Base-by-base conservation (phyloP, 2,888 invertebrate genomes). In the Nasonovia ribisnigri region DNA sequence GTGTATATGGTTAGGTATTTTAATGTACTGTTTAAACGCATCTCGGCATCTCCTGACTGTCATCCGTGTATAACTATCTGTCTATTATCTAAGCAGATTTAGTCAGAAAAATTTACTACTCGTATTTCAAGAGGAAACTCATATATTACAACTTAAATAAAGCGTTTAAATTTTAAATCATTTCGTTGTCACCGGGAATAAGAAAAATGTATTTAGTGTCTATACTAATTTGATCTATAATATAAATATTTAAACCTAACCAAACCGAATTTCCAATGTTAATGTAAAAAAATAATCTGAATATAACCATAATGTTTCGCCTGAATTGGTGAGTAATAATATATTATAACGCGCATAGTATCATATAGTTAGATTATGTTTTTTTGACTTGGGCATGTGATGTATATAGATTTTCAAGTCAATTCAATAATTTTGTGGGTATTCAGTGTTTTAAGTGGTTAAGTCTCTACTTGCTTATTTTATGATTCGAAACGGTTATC, bases 401-500 rank as follows among this genome's bases (percentile, higher is more conserved):
- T 43, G 29, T 43, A 29, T 43, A 43, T 84, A 29, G 29, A 57
- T 60, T 89, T 43, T 57, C 46, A n/a, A 60, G 43, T 16, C n/a
- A n/a, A 89, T 89, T 60, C 46, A 46, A 67, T 36, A 36, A 90
- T 48, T 90, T 48, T 36, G 10, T n/a, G n/a, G 67, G 90, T 46
- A 46, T 90, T 46, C n/a, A 90, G 10, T 90, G 46, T 90, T 60
- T 43, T 43, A 60, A 60, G n/a, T 89, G 43, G 57, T 46, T 46
- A 67, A 67, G 11, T n/a, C n/a, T 77, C 77, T 77, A 13, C 24
- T 26, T 36, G 67, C 46, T 77, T 48, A 36, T 90, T 77, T 48
- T 48, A 90, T 77, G 48, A 77, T 48, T 77, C 5, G 8, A 90
- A 90, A 90, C 42, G 24, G 42, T 24, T 90, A 90, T 60, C 90